Evolutionary conservation across 2,888 invertebrate genomes (phyloP).

Genomic region (Margaritifera margaritifera): DNA sequence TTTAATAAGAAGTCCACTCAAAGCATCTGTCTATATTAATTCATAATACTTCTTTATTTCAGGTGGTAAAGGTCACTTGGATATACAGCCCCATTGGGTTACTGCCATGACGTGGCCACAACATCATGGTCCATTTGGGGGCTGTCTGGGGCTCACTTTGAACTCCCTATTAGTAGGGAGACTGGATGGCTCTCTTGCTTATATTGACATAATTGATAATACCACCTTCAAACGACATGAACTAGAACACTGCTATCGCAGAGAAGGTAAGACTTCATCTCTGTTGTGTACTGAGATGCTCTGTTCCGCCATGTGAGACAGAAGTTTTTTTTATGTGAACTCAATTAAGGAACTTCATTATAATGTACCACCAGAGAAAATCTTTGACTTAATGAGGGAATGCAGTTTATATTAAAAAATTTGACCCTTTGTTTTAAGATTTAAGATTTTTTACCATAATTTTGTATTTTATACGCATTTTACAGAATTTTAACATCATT

Average conservation of each 20-base stretch:
- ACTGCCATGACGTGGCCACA: slow-evolving; percentile 76
- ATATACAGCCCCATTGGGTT: slow-evolving; percentile 66
- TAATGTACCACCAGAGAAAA: not conserved
- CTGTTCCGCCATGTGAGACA: not conserved
- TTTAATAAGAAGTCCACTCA: too few species aligned
- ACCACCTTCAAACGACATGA: slow-evolving; percentile 60
- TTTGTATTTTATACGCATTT: too few species aligned
- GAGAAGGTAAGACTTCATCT: slow-evolving; percentile 49
- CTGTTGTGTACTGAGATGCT: not conserved
- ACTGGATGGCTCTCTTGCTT: slow-evolving; percentile 75
- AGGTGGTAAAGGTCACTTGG: slow-evolving; percentile 75
- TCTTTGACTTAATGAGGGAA: not conserved
- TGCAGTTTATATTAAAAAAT: not conserved
- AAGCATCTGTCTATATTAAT: too few species aligned
- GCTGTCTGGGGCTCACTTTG: slow-evolving; percentile 60
- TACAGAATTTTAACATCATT: too few species aligned
- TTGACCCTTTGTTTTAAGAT: too few species aligned
- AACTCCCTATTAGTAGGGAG: slow-evolving; percentile 76
- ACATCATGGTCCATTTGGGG: slow-evolving; percentile 63
- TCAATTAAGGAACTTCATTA: too few species aligned
- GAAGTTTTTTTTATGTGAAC: not conserved
- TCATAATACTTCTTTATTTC: slow-evolving; percentile 46
- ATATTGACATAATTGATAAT: slow-evolving; percentile 65
- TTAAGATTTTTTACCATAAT: too few species aligned
- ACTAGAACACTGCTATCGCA: slow-evolving; percentile 63